Evolutionary conservation across 2,113 vertebrate species (phyloP), one percentile per base, ranked within the genome.

Genomic region (Morone chrysops): DNA sequence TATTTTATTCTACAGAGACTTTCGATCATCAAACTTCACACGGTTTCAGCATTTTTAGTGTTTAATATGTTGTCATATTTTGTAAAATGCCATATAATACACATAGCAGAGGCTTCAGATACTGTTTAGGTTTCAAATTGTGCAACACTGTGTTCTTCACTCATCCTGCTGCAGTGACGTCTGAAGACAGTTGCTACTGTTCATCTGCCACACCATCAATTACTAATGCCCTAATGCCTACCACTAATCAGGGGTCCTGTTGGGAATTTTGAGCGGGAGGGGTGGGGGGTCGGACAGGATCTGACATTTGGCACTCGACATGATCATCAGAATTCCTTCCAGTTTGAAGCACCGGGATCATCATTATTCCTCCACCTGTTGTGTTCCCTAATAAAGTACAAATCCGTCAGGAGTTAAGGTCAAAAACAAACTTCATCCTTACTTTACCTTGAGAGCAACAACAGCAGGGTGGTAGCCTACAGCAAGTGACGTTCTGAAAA

Each of bases 341-440:
- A 88, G 82, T 73, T 78, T 78, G 75, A 91, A 90, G 59, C 75
- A 59, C 22, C 25, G 2, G 75, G 89, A 83, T 90, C 71, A 80
- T 41, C 53, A 4, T 75, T 82, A 67, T 70, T 78, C 56, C 65
- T 70, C 71, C 92, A 92, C 86, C 93, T 94, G 90, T 91, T 82
- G 70, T 79, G 72, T 53, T 85, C 54, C 74, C 59, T 73, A 53
- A 79, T 70, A 17, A 68, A 78, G 81, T 43, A 75, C 51, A 88
- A 82, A 76, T 45, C 69, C 41, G 73, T 70, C 43, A 68, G n/a
- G 13, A 74, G 70, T 80, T 79, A 50, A 70, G 25, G 48, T 70
- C 50, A 36, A 70, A 75, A 87, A 89, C 78, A 90, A 83, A 80
- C 83, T 9, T 36, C 6, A 70, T 57, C 85, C 65, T 87, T 9